Conservation (phyloP, 2,113 vertebrate species). For the Athene noctua region DNA sequence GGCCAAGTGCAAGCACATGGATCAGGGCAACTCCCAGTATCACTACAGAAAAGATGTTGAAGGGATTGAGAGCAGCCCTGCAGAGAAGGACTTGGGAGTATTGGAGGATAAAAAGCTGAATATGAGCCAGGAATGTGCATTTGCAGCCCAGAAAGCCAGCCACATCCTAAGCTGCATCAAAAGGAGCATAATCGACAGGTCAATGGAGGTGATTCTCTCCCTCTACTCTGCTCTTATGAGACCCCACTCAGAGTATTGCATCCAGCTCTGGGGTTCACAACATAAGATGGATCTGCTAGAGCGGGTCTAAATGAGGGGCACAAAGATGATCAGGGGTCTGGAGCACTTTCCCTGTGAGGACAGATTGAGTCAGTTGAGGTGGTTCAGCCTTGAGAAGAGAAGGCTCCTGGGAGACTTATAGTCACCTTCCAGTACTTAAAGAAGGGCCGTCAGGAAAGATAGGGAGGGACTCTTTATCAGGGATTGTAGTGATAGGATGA, state of each 20-base stretch:
- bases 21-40: too few relatives aligned
- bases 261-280: background rate
- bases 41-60: background rate
- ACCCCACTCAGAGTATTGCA: background rate
- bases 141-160: background rate
- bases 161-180: background rate
- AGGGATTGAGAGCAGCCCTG: background rate
- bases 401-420: background rate
- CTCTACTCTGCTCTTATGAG: background rate
- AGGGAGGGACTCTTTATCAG: background rate
- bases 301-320: background rate
- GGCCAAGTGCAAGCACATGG: background rate
- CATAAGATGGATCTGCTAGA: background rate
- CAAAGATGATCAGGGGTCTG: background rate
- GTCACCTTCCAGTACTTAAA: background rate
- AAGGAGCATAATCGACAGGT: background rate
- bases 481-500: background rate
- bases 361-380: background rate
- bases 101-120: background rate
- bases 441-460: background rate
- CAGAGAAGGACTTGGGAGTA: rapidly evolving
- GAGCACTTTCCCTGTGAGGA: background rate
- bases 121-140: rapidly evolving
- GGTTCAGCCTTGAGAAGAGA: background rate
- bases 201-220: background rate